phyloP scores from a whole-genome alignment of 1,140 invertebrate genomes.

The Drosophila ohnishii region DNA sequence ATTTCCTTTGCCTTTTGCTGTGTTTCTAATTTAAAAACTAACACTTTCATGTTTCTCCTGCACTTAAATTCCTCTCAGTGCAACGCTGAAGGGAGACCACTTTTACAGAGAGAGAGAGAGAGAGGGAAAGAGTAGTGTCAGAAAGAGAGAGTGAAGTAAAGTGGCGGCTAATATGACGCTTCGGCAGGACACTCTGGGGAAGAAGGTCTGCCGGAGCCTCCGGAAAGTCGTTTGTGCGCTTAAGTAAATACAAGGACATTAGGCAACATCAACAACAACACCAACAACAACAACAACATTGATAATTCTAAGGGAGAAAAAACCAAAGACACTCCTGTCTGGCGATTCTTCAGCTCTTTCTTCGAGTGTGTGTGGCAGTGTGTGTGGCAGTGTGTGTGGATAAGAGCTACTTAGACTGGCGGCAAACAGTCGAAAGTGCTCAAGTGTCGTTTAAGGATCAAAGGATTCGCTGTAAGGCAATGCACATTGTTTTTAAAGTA shows the following conservation, averaged over 20 bases:
- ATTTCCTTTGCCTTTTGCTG: too few species aligned
- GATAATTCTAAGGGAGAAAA: neutral
- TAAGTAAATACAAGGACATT: slow-evolving; percentile 63
- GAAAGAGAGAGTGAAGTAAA: slow-evolving; percentile 19
- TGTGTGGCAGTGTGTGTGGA: neutral
- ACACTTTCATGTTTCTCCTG: too few species aligned
- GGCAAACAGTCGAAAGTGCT: slow-evolving; percentile 9
- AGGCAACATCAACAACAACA: slow-evolving; percentile 37
- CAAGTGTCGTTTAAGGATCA: neutral
- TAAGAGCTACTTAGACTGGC: slow-evolving; percentile 37
- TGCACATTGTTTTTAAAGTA: neutral
- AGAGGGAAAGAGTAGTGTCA: neutral
- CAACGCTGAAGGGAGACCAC: too few species aligned
- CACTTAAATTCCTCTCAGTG: neutral
- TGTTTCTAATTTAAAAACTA: too few species aligned
- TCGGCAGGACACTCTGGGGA: slow-evolving; percentile 11
- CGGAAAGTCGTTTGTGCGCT: slow-evolving; percentile 52
- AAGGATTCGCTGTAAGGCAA: neutral
- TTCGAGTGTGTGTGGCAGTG: neutral
- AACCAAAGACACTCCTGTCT: neutral
- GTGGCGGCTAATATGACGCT: slow-evolving; percentile 37
- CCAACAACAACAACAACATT: neutral
- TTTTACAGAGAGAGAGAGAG: neutral
- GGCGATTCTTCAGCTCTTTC: neutral
- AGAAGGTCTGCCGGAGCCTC: slow-evolving; percentile 1